A percentile compares a stretch with the other conserved stretches of the same genome.
These are phyloP conservation scores for Mythimna loreyi DNA, from an alignment of 2,888 invertebrate species.

Conservation along the genomic window DNA sequence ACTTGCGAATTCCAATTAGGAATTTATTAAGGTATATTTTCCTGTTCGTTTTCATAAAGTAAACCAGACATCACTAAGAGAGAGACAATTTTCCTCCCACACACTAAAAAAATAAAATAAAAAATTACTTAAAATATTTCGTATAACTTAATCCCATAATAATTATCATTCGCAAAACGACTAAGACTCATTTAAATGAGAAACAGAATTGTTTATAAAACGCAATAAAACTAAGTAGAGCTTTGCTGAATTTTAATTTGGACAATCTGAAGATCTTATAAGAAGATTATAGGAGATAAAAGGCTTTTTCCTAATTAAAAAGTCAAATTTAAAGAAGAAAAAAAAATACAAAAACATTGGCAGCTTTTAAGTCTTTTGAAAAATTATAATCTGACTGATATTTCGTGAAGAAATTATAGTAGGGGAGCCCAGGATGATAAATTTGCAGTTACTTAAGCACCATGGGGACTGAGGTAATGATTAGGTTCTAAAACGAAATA, in stretches of 20 bases:
- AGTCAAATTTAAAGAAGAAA: constrained; percentile 82
- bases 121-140: constrained; percentile 29
- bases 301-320: constrained; percentile 84
- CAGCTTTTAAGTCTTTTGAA: constrained; percentile 30
- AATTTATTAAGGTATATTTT: constrained; percentile 22
- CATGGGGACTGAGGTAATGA: too few relatives aligned
- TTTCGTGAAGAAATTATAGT: constrained; percentile 38
- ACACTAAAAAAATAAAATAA: constrained; percentile 35
- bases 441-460: too few relatives aligned
- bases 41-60: not conserved
- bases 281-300: constrained; percentile 82
- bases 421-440: too few relatives aligned
- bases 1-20: constrained; percentile 37
- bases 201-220: constrained; percentile 75
- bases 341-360: constrained; percentile 70
- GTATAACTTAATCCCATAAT: constrained; percentile 51
- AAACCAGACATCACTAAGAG: not conserved
- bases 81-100: not conserved
- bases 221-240: constrained; percentile 76
- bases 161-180: constrained; percentile 66
- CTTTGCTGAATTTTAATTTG: constrained; percentile 84
- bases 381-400: constrained; percentile 37
- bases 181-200: constrained; percentile 72
- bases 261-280: constrained; percentile 83
- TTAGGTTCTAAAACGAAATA: too few relatives aligned